These are phyloP conservation scores for Caloenas nicobarica DNA, from an alignment of 2,113 vertebrate genomes.

Conservation along the genomic window DNA sequence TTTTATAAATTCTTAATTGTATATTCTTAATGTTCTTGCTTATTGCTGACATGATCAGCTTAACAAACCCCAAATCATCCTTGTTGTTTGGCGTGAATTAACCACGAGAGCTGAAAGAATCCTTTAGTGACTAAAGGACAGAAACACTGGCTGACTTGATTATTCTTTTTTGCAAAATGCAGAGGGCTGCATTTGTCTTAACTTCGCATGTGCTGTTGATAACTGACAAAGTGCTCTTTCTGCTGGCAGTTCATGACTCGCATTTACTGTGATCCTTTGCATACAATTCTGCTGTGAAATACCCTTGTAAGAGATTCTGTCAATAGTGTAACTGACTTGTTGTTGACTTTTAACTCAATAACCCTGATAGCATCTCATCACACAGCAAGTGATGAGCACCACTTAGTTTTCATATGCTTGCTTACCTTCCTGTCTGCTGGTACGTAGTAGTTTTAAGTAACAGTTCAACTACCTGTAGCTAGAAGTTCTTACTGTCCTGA, in stretches of 20 bases:
- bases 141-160: background rate
- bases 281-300: slow-evolving; percentile 66
- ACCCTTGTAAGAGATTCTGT: slow-evolving; percentile 64
- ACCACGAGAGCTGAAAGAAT: background rate
- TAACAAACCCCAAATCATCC: background rate
- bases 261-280: slow-evolving; percentile 66
- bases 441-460: background rate
- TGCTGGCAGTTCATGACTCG: slow-evolving; percentile 60
- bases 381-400: slow-evolving; percentile 14
- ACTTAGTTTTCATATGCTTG: slow-evolving; percentile 36
- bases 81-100: background rate
- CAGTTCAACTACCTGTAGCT: background rate
- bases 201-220: slow-evolving; percentile 61
- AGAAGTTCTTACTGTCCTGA: background rate
- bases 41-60: background rate
- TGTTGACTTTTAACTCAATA: slow-evolving; percentile 69
- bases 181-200: slow-evolving; percentile 54
- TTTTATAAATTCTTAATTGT: background rate
- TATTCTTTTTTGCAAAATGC: background rate
- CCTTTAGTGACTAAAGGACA: slow-evolving; percentile 53
- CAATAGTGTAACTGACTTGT: slow-evolving; percentile 62
- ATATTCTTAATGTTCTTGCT: background rate
- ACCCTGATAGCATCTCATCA: slow-evolving; percentile 37
- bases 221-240: slow-evolving; percentile 56
- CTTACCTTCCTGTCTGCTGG: background rate